Evolutionary conservation across 2,797 vertebrate species (phyloP).

Genomic region (Nannoperca obscura): DNA sequence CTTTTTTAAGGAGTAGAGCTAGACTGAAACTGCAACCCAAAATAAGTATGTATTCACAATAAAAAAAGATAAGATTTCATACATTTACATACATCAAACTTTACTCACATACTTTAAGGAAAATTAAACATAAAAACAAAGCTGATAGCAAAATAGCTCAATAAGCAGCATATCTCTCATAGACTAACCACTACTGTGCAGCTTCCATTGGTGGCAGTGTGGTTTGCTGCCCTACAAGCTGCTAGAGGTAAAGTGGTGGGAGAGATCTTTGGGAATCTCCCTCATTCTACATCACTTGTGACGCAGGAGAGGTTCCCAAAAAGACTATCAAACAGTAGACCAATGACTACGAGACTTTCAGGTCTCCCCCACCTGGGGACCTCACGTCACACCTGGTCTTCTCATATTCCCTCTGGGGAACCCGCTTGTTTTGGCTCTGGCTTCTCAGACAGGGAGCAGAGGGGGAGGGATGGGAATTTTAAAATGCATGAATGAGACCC

Average conservation of each 20-base stretch:
- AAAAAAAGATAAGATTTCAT: not conserved
- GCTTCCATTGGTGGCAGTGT: not conserved
- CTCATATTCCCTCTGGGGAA: constrained; percentile 68
- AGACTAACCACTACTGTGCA: not conserved
- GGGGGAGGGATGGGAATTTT: constrained; percentile 25
- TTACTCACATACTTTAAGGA: too few species aligned
- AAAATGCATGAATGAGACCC: constrained; percentile 63
- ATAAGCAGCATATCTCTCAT: not conserved
- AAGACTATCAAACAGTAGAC: not conserved
- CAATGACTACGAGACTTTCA: constrained; percentile 31
- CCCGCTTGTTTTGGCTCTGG: constrained; percentile 29
- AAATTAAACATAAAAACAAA: not conserved
- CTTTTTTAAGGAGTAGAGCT: not conserved
- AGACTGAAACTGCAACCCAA: not conserved
- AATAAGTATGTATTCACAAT: not conserved
- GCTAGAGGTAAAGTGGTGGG: constrained; percentile 25
- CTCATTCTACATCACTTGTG: constrained; percentile 56
- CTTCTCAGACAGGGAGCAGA: constrained; percentile 11
- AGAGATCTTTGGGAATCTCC: constrained; percentile 67
- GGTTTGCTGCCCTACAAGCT: not conserved
- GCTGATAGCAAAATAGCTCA: not conserved
- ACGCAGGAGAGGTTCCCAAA: constrained; percentile 68
- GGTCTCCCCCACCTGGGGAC: constrained; percentile 39
- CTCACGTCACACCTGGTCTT: constrained; percentile 64
- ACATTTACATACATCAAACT: not conserved